phyloP scores from a whole-genome alignment of 2,113 vertebrate species.

The Chaenocephalus aceratus region DNA sequence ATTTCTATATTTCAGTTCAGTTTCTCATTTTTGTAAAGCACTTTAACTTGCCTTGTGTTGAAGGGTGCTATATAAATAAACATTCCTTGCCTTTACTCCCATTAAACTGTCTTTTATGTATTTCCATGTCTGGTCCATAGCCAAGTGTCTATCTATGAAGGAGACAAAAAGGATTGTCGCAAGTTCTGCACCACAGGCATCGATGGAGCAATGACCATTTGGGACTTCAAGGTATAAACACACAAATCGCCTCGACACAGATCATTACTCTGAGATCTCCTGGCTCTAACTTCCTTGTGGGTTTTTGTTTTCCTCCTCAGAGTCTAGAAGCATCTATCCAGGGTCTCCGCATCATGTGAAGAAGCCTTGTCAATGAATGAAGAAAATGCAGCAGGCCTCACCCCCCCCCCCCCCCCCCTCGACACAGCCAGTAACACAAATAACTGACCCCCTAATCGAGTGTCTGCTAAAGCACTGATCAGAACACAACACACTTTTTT shows the following conservation, averaged over 20 bases:
- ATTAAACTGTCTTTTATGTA: not conserved
- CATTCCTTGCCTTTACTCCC: no score
- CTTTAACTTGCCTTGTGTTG: no score
- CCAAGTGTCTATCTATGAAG: constrained; percentile 99
- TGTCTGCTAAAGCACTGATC: constrained; percentile 81
- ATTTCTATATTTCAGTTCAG: not conserved
- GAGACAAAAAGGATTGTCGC: constrained; percentile 98
- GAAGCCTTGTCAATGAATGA: constrained; percentile 68
- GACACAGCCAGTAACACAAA: constrained; percentile 71
- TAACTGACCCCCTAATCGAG: constrained; percentile 68
- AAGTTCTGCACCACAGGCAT: constrained; percentile 99
- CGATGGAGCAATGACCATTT: constrained; percentile 99
- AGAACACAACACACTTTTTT: constrained; percentile 62
- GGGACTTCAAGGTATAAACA: constrained; percentile 94
- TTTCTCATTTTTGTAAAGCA: no score
- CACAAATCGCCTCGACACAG: not conserved
- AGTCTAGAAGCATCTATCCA: constrained; percentile 98
- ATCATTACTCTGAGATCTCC: not conserved
- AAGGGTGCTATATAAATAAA: no score
- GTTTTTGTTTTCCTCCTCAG: constrained; percentile 75
- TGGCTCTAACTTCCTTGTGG: not conserved
- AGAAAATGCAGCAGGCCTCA: constrained; percentile 66
- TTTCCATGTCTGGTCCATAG: constrained; percentile 75
- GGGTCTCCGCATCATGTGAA: constrained; percentile 98
- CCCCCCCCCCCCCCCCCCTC: not conserved